These are phyloP conservation scores for Urocitellus parryii DNA, from an alignment of 2,113 vertebrate species.

Conservation along the genomic window DNA sequence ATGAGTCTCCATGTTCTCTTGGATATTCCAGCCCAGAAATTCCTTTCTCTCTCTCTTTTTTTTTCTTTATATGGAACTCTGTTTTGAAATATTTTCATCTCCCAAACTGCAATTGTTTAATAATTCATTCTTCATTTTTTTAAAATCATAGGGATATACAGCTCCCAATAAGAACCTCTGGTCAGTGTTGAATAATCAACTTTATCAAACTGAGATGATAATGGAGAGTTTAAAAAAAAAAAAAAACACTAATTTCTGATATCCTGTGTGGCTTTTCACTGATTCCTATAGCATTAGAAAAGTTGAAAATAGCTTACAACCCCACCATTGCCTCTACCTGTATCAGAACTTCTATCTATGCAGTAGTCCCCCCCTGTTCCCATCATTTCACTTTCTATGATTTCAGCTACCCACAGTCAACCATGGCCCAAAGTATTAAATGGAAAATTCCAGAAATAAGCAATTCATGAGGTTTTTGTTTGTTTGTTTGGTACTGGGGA, in stretches of 20 bases:
- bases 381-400: background rate
- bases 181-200: background rate
- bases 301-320: background rate
- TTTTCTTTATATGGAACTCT: background rate
- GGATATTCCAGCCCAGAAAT: background rate
- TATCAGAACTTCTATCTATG: background rate
- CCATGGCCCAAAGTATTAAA: background rate
- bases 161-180: background rate
- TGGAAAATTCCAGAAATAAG: constrained; percentile 1
- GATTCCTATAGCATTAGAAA: background rate
- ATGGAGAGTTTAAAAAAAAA: background rate
- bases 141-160: background rate
- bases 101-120: constrained; percentile 5
- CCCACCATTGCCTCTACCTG: background rate
- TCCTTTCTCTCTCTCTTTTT: background rate
- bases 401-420: background rate
- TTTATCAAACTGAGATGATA: background rate
- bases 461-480: background rate
- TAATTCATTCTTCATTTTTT: constrained; percentile 22
- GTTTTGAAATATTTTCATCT: constrained; percentile 43
- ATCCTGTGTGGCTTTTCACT: background rate
- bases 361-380: background rate
- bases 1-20: background rate
- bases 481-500: no score
- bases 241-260: background rate